These are phyloP conservation scores for Philhelius pedissequus DNA, from an alignment of 2,888 invertebrate genomes.

Conservation along the genomic window DNA sequence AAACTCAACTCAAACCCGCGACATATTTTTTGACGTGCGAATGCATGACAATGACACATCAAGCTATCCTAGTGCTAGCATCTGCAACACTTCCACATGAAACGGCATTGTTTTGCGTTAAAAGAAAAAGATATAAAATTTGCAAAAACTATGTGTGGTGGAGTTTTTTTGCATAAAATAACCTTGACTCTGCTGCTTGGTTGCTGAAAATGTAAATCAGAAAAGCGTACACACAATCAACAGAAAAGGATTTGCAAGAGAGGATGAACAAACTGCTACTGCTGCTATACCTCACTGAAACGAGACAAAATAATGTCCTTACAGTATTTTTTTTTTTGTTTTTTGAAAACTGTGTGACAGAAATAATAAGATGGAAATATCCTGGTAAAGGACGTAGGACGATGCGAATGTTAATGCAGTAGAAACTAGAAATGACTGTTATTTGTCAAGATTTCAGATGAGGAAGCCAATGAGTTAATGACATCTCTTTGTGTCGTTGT, in stretches of 20 bases:
- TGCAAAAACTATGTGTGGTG: not conserved
- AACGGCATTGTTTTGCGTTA: not conserved
- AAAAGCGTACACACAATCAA: not conserved
- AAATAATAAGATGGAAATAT: constrained; percentile 27
- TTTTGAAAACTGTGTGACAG: constrained; percentile 10
- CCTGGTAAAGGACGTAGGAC: constrained; percentile 13
- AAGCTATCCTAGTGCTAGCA: not conserved
- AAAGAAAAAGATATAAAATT: not conserved
- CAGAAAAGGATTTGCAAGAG: constrained; percentile 8
- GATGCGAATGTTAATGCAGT: constrained; percentile 19
- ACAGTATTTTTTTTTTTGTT: not conserved
- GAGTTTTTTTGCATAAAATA: constrained; percentile 15
- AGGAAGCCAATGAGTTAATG: constrained; percentile 46
- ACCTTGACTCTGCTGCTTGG: constrained; percentile 47
- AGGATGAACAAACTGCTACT: not conserved
- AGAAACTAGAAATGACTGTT: constrained; percentile 32
- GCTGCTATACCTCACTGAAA: not conserved
- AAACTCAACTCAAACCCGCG: constrained; percentile 11
- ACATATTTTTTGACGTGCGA: constrained; percentile 45
- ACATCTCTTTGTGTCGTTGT: constrained; percentile 39
- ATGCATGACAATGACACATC: constrained; percentile 57
- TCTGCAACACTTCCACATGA: constrained; percentile 7
- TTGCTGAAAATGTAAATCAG: constrained; percentile 19
- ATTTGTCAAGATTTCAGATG: constrained; percentile 38
- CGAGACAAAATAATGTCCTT: constrained; percentile 7